Evolutionary conservation across 2,113 vertebrate species (phyloP).

Genomic region (Chunga burmeisteri): DNA sequence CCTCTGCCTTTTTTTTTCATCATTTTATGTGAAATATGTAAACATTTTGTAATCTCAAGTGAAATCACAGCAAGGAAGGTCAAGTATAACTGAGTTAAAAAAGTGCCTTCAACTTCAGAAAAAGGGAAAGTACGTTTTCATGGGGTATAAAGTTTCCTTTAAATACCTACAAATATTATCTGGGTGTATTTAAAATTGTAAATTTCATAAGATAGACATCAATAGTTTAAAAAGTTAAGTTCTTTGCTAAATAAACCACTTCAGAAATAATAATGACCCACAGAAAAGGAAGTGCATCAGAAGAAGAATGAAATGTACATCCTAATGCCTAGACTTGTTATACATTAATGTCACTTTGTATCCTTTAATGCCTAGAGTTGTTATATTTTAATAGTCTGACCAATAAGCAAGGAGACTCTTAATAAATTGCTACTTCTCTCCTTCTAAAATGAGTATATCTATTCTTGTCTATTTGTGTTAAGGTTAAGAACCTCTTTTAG

Average conservation of each 20-base stretch:
- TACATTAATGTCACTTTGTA: not conserved
- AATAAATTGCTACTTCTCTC: not conserved
- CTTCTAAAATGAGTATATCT: not conserved
- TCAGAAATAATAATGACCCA: not conserved
- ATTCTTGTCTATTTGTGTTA: not conserved
- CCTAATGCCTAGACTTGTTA: not conserved
- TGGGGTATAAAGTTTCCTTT: not conserved
- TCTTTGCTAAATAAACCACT: not conserved
- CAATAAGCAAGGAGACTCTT: not conserved
- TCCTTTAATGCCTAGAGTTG: not conserved
- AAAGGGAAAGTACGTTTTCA: not conserved
- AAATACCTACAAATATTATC: not conserved
- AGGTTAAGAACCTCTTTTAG: not conserved
- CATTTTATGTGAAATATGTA: not conserved
- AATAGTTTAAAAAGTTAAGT: not conserved
- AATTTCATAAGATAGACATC: not conserved
- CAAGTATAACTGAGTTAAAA: not conserved
- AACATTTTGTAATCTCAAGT: not conserved
- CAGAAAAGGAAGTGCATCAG: not conserved
- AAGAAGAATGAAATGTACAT: not conserved
- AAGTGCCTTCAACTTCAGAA: not conserved
- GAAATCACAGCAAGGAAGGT: not conserved
- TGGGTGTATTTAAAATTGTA: not conserved
- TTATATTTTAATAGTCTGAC: not conserved
- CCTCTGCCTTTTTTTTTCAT: not conserved